Conservation (phyloP, 2,888 invertebrate genomes). For the Hypselothyrea guttata region DNA sequence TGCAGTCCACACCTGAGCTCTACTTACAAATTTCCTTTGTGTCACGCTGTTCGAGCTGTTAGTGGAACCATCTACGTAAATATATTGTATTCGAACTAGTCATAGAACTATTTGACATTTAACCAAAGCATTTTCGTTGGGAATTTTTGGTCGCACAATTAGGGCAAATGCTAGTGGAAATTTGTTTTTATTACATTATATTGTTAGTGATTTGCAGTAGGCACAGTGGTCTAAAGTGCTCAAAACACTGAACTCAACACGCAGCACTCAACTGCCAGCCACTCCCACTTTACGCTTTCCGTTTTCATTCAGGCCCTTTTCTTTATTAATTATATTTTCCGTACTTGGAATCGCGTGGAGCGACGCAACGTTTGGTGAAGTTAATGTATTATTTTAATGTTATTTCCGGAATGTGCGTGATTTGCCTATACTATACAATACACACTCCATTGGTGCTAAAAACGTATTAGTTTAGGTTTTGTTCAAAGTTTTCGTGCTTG, state of each 20-base stretch:
- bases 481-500: too few relatives aligned
- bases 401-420: constrained; percentile 69
- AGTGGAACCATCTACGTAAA: constrained; percentile 1
- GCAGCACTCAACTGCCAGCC: too few relatives aligned
- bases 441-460: neutral
- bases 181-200: constrained; percentile 66
- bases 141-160: constrained; percentile 53
- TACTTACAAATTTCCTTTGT: constrained; percentile 39
- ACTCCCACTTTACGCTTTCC: constrained; percentile 6
- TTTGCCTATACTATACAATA: constrained; percentile 34
- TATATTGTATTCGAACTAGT: constrained; percentile 1
- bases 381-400: constrained; percentile 76
- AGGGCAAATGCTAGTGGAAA: constrained; percentile 72
- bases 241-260: neutral
- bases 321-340: constrained; percentile 46
- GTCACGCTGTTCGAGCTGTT: constrained; percentile 64
- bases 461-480: neutral
- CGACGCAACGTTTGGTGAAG: constrained; percentile 67
- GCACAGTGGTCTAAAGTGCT: constrained; percentile 20
- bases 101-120: constrained; percentile 24
- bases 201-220: constrained; percentile 4
- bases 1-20: constrained; percentile 36
- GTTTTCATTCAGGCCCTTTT: neutral
- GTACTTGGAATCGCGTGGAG: constrained; percentile 39
- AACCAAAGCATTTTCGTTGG: constrained; percentile 4